phyloP scores from a whole-genome alignment of 2,888 invertebrate genomes.

The Protophormia terraenovae region DNA sequence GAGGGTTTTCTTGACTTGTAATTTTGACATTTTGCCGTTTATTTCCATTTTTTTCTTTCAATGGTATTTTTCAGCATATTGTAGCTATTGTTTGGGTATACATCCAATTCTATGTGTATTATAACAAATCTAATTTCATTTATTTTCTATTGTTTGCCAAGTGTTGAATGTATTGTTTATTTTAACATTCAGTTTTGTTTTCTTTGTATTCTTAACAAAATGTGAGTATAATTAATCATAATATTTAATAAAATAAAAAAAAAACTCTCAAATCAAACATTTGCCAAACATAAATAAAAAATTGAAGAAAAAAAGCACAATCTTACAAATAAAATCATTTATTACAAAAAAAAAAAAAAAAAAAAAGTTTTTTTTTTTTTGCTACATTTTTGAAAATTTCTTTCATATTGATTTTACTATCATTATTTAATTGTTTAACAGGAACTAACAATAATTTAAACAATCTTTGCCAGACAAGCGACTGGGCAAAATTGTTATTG shows the following conservation, averaged over 20 bases:
- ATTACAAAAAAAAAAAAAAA: not conserved
- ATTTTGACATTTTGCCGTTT: not conserved
- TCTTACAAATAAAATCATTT: not conserved
- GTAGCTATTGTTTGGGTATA: not conserved
- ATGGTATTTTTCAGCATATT: not conserved
- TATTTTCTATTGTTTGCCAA: conserved; percentile 5
- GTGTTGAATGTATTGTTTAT: not conserved
- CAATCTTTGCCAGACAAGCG: too few species aligned
- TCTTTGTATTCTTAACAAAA: not conserved
- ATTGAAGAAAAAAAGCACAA: not conserved
- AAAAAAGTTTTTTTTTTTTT: not conserved
- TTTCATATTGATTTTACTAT: not conserved
- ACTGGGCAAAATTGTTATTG: too few species aligned
- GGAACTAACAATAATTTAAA: too few species aligned
- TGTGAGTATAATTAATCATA: conserved; percentile 40
- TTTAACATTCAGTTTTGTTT: not conserved
- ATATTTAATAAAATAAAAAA: conserved; percentile 26
- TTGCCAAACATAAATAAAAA: not conserved
- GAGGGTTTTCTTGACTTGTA: not conserved
- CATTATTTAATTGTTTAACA: too few species aligned
- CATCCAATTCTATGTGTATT: not conserved
- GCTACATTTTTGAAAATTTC: not conserved
- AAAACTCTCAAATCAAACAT: not conserved
- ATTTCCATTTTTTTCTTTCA: not conserved
- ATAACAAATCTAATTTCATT: not conserved